Evolutionary conservation across 2,113 vertebrate species (phyloP), one percentile per base, ranked within the genome.

Genomic region (Phycodurus eques): DNA sequence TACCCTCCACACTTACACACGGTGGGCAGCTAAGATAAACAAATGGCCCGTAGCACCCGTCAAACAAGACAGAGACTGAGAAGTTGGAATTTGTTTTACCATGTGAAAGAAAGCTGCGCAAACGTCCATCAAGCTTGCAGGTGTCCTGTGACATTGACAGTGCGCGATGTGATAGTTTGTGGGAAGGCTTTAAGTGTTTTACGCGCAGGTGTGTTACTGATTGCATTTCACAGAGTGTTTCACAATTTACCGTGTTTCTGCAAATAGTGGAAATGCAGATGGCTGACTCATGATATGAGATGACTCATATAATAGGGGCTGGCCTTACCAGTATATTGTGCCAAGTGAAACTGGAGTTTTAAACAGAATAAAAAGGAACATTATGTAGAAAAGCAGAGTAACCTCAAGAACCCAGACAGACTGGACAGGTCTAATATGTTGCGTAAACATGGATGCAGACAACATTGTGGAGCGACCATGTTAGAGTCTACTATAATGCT

Each of bases 41-140:
- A 35, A 46, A 4, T 54, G 20, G 14, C 67, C 56, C 59, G 54
- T 15, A 51, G 43, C 61, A 64, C 78, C 12, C 64, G 69, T 82
- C 63, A 1, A 72, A 68, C 74, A 60, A 75, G 65, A 66, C 71
- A 11, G 0, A 47, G 69, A 53, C 20, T 51, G 49, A 63, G 17
- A 33, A 43, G n/a, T 43, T 17, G 5, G 8, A 27, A 66, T 71
- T 65, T 72, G 68, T 9, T 61, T 74, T 31, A 17, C 7, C 17
- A 31, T 80, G 12, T 79, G 14, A 53, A 71, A 73, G 59, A 74
- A 75, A 73, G 66, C n/a, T 65, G 8, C 20, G 61, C 13, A 61
- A 54, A 49, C 49, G 47, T n/a, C 31, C 8, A 12, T 69, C 47
- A 60, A 44, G 42, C 62, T 71, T 46, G 64, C 57, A 60, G 68